A percentile compares a stretch with the other conserved stretches of the same genome.
Evolutionary conservation across 2,888 invertebrate genomes (phyloP).

Genomic region (Tyria jacobaeae): DNA sequence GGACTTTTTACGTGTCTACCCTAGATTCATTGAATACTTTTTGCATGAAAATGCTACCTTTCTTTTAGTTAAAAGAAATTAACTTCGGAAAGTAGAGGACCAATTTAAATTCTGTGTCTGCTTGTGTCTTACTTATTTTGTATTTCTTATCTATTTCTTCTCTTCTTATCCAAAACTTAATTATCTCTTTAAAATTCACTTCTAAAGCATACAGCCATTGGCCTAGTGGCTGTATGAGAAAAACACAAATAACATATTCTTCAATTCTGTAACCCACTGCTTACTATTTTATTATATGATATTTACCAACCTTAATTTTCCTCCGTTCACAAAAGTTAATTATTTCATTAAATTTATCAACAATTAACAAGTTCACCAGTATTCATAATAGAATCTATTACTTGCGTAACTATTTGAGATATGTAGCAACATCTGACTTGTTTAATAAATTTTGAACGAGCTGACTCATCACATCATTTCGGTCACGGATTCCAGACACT

Average conservation of each 20-base stretch:
- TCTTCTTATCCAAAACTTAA: not conserved
- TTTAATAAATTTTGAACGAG: slow-evolving; percentile 51
- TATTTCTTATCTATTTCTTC: not conserved
- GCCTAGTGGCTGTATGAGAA: too few species aligned
- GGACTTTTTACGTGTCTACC: slow-evolving; percentile 10
- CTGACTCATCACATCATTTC: slow-evolving; percentile 63
- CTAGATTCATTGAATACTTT: slow-evolving; percentile 6
- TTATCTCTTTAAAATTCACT: too few species aligned
- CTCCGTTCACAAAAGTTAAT: not conserved
- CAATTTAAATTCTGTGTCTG: not conserved
- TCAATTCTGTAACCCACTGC: too few species aligned
- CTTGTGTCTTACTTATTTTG: not conserved
- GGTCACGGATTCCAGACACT: slow-evolving; percentile 24
- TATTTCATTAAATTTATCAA: not conserved
- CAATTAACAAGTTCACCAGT: not conserved
- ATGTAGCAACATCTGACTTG: slow-evolving; percentile 34
- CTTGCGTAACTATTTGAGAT: slow-evolving; percentile 29
- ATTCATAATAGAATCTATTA: slow-evolving; percentile 32
- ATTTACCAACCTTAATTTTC: too few species aligned
- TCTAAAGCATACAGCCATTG: too few species aligned
- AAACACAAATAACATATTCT: too few species aligned
- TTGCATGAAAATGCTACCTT: not conserved
- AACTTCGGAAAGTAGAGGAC: not conserved
- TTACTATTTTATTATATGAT: too few species aligned
- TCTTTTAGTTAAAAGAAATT: not conserved